Base-by-base conservation (phyloP, 2,113 vertebrate species). In the Laterallus jamaicensis region DNA sequence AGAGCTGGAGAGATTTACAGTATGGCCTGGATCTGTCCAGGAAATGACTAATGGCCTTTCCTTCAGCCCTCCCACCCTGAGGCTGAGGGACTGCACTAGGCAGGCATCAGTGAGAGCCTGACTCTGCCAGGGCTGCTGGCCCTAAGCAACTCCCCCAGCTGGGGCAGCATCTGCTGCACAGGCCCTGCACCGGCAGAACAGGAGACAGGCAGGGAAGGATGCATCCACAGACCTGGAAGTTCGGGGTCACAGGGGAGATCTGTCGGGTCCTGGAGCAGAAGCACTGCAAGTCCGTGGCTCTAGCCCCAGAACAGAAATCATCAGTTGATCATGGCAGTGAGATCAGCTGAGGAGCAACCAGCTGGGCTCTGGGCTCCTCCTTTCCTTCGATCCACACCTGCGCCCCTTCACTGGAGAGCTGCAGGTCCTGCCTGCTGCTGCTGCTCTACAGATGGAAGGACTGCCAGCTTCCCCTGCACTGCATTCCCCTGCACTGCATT, bases 21-120 rank as follows among this genome's bases (percentile, higher is more conserved):
- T 18, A 52, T 35, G 77, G 86, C 94, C 92, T 90, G 92, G 90
- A 92, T 77, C 86, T 73, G 69, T 73, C 68, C 81, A 94, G 94
- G 92, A 94, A 95, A 87, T 76, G 66, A 90, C 10, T 86, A 76
- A 94, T 58, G 54, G 89, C 37, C 40, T 78, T 84, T 90, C 82
- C 86, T 58, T 22, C 1, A 0, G 66, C 71, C 70, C 75, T 90
- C 74, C 75, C 29, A 12, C 26, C 84, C 70, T 1, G 9, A 52
- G 77, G 50, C 77, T 2, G 1, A 28, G 63, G 94, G 74, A 76
- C 74, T 8, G 35, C 52, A 26, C 44, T 2, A 47, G 68, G 32
- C 76, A 35, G 86, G 47, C 47, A 32, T 31, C 55, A 4, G 52
- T 1, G 7, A 37, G 50, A 69, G 49, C 59, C 55, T 2, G 15